A percentile compares a stretch with the other conserved stretches of the same genome.
phyloP scores from a whole-genome alignment of 1,140 invertebrate genomes.

The Maniola jurtina region DNA sequence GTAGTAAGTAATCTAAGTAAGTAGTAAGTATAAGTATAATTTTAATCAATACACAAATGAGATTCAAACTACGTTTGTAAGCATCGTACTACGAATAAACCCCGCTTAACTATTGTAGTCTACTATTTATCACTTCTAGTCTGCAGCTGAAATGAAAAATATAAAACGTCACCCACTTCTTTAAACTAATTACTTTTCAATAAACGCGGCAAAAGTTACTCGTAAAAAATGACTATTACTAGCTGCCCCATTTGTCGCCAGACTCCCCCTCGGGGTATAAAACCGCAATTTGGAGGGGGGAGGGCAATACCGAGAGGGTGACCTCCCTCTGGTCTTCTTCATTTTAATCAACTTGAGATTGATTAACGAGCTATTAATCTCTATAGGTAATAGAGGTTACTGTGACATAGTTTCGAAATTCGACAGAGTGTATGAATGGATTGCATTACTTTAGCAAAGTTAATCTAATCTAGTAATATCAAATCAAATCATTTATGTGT shows the following conservation, averaged over 20 bases:
- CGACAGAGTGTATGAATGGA: neutral
- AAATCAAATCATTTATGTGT: too few species aligned
- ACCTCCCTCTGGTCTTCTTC: neutral
- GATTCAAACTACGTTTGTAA: too few species aligned
- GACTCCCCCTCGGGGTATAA: neutral
- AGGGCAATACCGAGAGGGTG: neutral
- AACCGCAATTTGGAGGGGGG: neutral
- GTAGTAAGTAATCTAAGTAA: too few species aligned
- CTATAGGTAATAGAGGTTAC: neutral
- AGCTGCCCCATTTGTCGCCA: neutral
- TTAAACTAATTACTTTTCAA: neutral
- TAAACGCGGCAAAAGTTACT: neutral
- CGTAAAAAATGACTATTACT: neutral
- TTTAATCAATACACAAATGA: too few species aligned
- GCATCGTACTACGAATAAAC: too few species aligned
- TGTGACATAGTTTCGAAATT: neutral
- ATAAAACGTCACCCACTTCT: neutral
- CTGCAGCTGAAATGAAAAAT: too few species aligned
- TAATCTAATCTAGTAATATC: neutral
- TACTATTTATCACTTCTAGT: too few species aligned
- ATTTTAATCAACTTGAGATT: conserved; percentile 8
- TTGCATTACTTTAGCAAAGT: neutral
- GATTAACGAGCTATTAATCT: conserved; percentile 3
- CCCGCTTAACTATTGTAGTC: too few species aligned
- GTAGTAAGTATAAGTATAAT: too few species aligned